Conservation (phyloP, 2,797 vertebrate genomes). For the Anas bernieri region DNA sequence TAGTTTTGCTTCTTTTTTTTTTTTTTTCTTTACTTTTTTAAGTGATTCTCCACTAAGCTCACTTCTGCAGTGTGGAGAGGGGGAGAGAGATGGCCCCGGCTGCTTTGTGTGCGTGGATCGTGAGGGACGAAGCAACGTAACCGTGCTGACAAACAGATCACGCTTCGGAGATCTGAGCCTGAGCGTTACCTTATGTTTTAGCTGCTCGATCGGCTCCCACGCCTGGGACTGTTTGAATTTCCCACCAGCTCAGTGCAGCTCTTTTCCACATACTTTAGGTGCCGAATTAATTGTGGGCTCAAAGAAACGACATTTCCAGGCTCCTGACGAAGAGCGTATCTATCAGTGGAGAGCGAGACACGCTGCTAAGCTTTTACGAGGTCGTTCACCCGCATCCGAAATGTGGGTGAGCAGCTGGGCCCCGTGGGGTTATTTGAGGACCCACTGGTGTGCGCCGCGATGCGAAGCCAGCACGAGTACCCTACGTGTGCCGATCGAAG, state of each 20-base stretch:
- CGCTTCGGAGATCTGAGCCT: conserved; percentile 6
- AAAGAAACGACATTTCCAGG: neutral
- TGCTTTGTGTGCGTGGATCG: neutral
- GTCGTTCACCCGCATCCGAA: neutral
- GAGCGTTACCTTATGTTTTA: conserved; percentile 35
- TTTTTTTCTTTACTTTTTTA: neutral
- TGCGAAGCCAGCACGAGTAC: neutral
- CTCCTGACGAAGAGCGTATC: neutral
- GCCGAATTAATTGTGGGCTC: conserved; percentile 10
- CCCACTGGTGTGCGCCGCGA: neutral
- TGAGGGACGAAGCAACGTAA: neutral
- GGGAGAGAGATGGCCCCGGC: neutral
- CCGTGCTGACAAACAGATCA: conserved; percentile 1
- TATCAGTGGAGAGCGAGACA: conserved; percentile 14
- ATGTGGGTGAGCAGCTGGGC: neutral
- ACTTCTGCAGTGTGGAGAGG: neutral
- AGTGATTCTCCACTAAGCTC: neutral
- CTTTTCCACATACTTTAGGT: conserved; percentile 35
- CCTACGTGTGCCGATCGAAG: conserved; percentile 24
- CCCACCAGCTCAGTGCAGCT: neutral
- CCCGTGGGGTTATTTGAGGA: conserved; percentile 27
- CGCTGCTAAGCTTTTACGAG: conserved; percentile 12
- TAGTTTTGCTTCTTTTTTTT: neutral
- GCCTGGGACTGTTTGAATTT: neutral
- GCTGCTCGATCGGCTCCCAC: neutral